Percentiles rank a stretch among this genome's conserved stretches.
Conservation (phyloP, 2,113 vertebrate genomes). For the Ptilonorhynchus violaceus region DNA sequence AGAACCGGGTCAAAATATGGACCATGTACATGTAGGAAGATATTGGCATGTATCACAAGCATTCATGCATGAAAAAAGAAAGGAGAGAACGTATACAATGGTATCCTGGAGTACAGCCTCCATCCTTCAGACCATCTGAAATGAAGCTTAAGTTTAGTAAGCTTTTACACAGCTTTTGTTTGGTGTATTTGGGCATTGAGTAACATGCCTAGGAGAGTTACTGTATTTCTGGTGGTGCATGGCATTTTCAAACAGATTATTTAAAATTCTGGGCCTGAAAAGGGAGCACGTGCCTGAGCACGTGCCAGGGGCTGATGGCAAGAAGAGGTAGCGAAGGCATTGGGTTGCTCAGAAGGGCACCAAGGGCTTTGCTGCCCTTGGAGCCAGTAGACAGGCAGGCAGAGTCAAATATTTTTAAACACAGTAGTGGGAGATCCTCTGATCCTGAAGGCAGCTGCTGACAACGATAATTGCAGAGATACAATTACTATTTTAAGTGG, state of each 20-base stretch:
- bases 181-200: background rate
- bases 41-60: background rate
- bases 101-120: background rate
- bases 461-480: background rate
- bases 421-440: background rate
- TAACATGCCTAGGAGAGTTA: background rate
- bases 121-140: background rate
- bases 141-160: background rate
- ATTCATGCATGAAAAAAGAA: background rate
- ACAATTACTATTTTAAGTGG: background rate
- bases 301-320: fast-evolving
- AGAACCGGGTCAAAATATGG: background rate
- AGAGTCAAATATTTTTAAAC: background rate
- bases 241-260: background rate
- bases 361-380: background rate
- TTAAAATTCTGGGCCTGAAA: background rate
- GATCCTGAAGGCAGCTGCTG: background rate
- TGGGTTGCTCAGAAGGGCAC: background rate
- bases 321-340: background rate
- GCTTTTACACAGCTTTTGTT: background rate
- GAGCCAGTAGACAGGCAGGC: background rate
- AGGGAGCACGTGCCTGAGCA: background rate
- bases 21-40: fast-evolving
- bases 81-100: background rate
- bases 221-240: background rate